Percentiles rank a stretch among this genome's conserved stretches.
Evolutionary conservation across 2,113 vertebrate genomes (phyloP).

Genomic region (Terrapene triunguis): DNA sequence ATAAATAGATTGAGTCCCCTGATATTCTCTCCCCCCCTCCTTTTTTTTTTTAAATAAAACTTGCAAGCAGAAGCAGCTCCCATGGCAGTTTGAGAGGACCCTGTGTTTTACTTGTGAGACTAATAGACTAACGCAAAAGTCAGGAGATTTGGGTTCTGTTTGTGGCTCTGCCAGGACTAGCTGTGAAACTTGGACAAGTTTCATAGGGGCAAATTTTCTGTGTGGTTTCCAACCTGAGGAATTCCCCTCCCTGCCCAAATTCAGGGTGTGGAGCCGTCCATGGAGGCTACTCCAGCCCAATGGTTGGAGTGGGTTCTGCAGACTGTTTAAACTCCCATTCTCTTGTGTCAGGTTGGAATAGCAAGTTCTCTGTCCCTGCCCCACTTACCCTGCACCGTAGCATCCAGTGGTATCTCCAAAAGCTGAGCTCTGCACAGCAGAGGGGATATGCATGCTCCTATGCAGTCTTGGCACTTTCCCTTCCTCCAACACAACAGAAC

Average conservation of each 20-base stretch:
- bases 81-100: background rate
- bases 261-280: background rate
- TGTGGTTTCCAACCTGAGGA: background rate
- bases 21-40: fast-evolving
- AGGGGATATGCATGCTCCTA: background rate
- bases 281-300: background rate
- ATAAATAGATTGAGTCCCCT: background rate
- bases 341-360: background rate
- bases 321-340: background rate
- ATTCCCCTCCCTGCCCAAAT: too few relatives aligned
- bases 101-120: background rate
- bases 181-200: background rate
- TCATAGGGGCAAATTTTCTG: background rate
- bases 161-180: background rate
- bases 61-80: background rate
- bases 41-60: background rate
- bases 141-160: background rate
- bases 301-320: background rate
- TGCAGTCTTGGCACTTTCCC: background rate
- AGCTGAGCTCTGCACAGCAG: background rate
- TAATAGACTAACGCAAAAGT: background rate
- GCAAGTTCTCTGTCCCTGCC: background rate
- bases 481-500: background rate
- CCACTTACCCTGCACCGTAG: background rate
- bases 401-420: background rate